phyloP scores from a whole-genome alignment of 1,140 invertebrate species.

The Gonatopus flavifemur region DNA sequence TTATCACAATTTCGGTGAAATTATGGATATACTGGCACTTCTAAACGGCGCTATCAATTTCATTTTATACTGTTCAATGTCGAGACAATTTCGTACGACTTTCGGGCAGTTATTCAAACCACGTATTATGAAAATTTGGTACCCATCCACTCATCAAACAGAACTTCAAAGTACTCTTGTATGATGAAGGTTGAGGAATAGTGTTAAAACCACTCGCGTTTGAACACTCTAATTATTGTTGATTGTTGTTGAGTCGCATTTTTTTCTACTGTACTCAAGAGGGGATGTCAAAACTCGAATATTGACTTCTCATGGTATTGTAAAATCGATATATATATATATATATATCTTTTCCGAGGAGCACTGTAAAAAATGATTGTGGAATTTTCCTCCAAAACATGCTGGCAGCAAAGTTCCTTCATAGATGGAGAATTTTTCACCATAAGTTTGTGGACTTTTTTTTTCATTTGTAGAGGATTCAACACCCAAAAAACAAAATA shows the following conservation, averaged over 20 bases:
- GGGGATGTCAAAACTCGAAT: not conserved
- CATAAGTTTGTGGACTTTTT: no score
- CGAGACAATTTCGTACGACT: conserved; percentile 85
- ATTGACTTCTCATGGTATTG: not conserved
- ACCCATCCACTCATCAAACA: conserved; percentile 58
- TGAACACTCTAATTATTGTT: not conserved
- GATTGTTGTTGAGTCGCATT: not conserved
- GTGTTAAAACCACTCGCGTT: conserved; percentile 14
- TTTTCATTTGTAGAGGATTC: no score
- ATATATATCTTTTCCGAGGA: no score
- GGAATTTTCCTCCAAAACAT: no score
- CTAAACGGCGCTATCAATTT: conserved; percentile 93
- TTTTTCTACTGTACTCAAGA: not conserved
- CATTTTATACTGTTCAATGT: conserved; percentile 93
- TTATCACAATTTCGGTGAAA: conserved; percentile 79
- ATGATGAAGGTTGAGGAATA: conserved; percentile 42
- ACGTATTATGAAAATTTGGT: conserved; percentile 44
- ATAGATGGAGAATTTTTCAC: no score
- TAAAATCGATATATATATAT: no score
- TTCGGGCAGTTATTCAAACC: conserved; percentile 74
- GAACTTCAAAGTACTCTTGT: conserved; percentile 61
- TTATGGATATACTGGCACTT: conserved; percentile 90
- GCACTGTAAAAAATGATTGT: no score
- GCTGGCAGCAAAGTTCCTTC: no score
- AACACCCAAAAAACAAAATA: no score